Evolutionary conservation across 2,113 vertebrate genomes (phyloP).

Genomic region (Sitta europaea): DNA sequence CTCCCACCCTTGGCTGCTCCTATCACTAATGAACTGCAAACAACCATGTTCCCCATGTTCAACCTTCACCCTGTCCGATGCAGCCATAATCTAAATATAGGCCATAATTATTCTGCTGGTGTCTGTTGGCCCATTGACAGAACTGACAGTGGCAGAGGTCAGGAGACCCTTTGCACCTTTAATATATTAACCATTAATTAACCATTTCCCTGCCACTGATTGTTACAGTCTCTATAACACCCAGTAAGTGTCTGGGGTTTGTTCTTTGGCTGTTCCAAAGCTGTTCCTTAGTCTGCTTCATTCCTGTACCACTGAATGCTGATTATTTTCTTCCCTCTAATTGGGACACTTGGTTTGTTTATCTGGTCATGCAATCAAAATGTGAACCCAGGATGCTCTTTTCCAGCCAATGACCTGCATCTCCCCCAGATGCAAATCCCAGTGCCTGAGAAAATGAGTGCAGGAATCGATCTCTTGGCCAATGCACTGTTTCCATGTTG

Average conservation of each 20-base stretch:
- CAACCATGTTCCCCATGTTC: conserved; percentile 47
- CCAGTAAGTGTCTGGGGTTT: neutral
- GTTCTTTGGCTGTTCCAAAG: conserved; percentile 1
- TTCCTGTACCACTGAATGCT: neutral
- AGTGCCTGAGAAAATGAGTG: conserved; percentile 16
- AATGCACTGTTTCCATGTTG: neutral
- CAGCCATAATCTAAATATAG: conserved; percentile 57
- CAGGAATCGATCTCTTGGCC: conserved; percentile 20
- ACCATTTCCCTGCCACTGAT: conserved; percentile 6
- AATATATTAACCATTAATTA: conserved; percentile 29
- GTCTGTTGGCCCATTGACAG: conserved; percentile 28
- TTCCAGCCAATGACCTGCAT: conserved; percentile 24
- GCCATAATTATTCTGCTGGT: conserved; percentile 47
- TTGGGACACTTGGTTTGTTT: conserved; percentile 28
- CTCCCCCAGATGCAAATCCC: conserved; percentile 29
- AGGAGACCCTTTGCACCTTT: conserved; percentile 28
- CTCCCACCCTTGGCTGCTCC: conserved; percentile 35
- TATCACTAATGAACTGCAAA: conserved; percentile 65
- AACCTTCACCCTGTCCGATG: conserved; percentile 47
- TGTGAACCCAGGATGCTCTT: neutral
- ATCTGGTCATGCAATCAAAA: conserved; percentile 25
- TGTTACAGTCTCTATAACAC: neutral
- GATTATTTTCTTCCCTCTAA: conserved; percentile 37
- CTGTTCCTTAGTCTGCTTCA: neutral
- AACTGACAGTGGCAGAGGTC: conserved; percentile 51